These are phyloP conservation scores for Notodonta ziczac DNA, from an alignment of 2,888 invertebrate genomes.

Conservation along the genomic window DNA sequence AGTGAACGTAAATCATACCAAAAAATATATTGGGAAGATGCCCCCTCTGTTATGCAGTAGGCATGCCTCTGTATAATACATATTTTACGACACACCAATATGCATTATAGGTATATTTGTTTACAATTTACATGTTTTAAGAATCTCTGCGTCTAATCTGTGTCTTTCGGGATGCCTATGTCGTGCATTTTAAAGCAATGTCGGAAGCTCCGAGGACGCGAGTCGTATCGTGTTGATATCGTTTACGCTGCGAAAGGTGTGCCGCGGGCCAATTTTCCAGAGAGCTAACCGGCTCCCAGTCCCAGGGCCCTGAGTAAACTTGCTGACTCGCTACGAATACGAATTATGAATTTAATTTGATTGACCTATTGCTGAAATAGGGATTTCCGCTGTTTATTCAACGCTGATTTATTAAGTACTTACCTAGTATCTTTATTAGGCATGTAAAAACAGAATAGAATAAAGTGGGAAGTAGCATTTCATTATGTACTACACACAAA, in stretches of 20 bases:
- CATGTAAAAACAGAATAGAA: background rate
- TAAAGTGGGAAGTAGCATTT: no score
- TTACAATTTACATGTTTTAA: conserved; percentile 10
- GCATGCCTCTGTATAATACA: no score
- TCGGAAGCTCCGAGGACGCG: conserved; percentile 11
- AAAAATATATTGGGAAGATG: no score
- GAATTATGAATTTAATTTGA: conserved; percentile 63
- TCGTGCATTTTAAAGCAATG: conserved; percentile 10
- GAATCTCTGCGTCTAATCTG: conserved; percentile 14
- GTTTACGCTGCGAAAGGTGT: conserved; percentile 55
- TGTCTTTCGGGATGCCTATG: conserved; percentile 11
- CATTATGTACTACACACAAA: no score
- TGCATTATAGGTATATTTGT: background rate
- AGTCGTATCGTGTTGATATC: conserved; percentile 31
- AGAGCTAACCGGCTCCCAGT: conserved; percentile 33
- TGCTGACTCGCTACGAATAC: conserved; percentile 50
- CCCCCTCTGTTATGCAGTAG: no score
- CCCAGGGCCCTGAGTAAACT: conserved; percentile 40
- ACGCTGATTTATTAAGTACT: conserved; percentile 20
- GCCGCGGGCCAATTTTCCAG: conserved; percentile 57
- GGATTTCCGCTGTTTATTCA: conserved; percentile 29
- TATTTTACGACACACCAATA: no score
- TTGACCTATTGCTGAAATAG: conserved; percentile 44
- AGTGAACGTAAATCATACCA: no score
- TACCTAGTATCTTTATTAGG: background rate